phyloP scores from a whole-genome alignment of 2,888 invertebrate genomes.

The Zeuzera pyrina region DNA sequence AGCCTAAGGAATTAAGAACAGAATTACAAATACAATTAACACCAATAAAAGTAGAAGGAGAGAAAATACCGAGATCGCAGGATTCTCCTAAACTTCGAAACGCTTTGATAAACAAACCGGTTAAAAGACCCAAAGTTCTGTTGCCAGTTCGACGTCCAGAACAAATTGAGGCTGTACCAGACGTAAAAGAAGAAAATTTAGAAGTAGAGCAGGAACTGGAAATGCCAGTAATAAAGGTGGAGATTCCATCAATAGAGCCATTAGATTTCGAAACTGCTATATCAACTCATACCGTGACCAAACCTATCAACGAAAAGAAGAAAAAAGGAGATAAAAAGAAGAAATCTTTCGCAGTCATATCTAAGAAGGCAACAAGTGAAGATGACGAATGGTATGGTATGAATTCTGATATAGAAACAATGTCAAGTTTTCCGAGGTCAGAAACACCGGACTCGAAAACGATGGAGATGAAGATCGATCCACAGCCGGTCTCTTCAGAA shows the following conservation, averaged over 20 bases:
- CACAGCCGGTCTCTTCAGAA: constrained; percentile 30
- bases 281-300: constrained; percentile 55
- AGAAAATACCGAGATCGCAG: constrained; percentile 24
- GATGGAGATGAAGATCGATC: constrained; percentile 26
- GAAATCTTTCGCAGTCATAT: constrained; percentile 29
- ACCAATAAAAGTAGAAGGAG: constrained; percentile 1
- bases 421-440: constrained; percentile 55
- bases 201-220: constrained; percentile 8
- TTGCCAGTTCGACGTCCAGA: constrained; percentile 40
- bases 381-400: constrained; percentile 50
- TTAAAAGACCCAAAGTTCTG: constrained; percentile 50
- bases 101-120: constrained; percentile 40
- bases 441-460: constrained; percentile 52
- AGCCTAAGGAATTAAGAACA: constrained; percentile 16
- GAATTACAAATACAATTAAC: constrained; percentile 16
- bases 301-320: constrained; percentile 27
- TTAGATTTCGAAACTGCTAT: constrained; percentile 55
- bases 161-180: constrained; percentile 1
- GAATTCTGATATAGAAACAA: constrained; percentile 51
- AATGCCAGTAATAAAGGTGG: constrained; percentile 14
- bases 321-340: constrained; percentile 29
- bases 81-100: constrained; percentile 57
- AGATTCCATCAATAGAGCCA: constrained; percentile 18
- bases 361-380: constrained; percentile 34
- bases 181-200: constrained; percentile 5